Conservation (phyloP, 2,888 invertebrate species). For the Nebria brevicollis region DNA sequence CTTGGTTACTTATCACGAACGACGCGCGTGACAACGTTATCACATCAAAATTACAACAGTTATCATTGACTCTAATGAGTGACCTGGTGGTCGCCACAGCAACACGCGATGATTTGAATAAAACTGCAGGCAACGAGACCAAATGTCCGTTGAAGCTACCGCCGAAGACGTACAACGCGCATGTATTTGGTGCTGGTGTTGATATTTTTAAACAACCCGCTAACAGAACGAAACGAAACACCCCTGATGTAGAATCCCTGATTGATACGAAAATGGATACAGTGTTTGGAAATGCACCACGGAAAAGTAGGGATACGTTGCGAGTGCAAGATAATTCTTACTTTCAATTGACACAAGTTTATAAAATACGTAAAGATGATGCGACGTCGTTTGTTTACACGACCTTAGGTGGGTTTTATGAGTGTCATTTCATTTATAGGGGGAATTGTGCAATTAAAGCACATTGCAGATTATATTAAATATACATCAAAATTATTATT, state of each 20-base stretch:
- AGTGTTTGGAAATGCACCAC: background rate
- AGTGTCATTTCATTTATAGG: no score
- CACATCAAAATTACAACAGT: background rate
- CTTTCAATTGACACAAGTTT: conserved; percentile 19
- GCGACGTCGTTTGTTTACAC: background rate
- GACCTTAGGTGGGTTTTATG: conserved; percentile 14
- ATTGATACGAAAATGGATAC: background rate
- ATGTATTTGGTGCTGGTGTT: background rate
- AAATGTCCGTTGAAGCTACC: background rate
- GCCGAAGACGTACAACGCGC: background rate
- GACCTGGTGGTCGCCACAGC: conserved; percentile 13
- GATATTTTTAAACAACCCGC: background rate
- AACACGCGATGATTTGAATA: background rate
- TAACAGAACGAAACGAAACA: background rate
- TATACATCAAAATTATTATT: no score
- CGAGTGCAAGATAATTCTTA: background rate
- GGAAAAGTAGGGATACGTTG: background rate
- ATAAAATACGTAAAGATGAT: conserved; percentile 28
- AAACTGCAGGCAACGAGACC: background rate
- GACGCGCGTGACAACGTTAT: background rate
- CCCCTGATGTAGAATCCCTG: background rate
- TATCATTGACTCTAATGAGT: background rate
- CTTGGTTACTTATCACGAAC: conserved; percentile 25
- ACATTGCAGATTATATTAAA: no score
- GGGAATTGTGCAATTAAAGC: no score